Percentiles rank a stretch among this genome's conserved stretches.
These are phyloP conservation scores for Natator depressus DNA, from an alignment of 2,113 vertebrate genomes.

Conservation along the genomic window DNA sequence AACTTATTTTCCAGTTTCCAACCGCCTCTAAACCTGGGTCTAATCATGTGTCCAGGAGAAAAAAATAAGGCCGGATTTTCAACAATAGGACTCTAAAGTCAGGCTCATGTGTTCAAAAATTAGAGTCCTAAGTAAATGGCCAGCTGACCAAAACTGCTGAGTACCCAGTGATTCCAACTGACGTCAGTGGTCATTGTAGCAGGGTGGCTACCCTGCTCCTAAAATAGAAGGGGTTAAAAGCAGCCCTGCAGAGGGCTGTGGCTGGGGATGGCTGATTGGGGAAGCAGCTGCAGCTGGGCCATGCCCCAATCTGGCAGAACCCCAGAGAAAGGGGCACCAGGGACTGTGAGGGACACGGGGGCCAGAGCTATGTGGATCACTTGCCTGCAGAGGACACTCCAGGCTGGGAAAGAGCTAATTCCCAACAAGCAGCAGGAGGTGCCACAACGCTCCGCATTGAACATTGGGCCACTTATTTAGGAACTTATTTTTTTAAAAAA, in stretches of 20 bases:
- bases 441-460: background rate
- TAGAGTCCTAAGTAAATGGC: background rate
- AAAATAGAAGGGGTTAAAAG: too few relatives aligned
- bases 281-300: too few relatives aligned
- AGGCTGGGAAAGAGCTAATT: too few relatives aligned
- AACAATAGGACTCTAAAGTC: background rate
- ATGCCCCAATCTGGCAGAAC: too few relatives aligned
- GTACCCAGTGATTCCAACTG: background rate
- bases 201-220: too few relatives aligned
- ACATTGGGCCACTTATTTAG: background rate
- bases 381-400: too few relatives aligned
- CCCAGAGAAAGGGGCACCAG: too few relatives aligned
- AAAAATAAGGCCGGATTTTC: background rate
- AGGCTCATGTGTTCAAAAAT: background rate
- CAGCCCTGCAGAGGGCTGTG: too few relatives aligned
- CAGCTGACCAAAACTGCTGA: background rate
- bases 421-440: too few relatives aligned
- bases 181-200: background rate
- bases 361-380: too few relatives aligned
- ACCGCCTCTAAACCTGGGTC: background rate
- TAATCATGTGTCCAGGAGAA: background rate
- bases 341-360: too few relatives aligned
- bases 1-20: background rate
- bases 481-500: background rate
- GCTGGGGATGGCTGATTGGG: too few relatives aligned